phyloP scores from a whole-genome alignment of 2,797 vertebrate genomes.

The Lacerta agilis region DNA sequence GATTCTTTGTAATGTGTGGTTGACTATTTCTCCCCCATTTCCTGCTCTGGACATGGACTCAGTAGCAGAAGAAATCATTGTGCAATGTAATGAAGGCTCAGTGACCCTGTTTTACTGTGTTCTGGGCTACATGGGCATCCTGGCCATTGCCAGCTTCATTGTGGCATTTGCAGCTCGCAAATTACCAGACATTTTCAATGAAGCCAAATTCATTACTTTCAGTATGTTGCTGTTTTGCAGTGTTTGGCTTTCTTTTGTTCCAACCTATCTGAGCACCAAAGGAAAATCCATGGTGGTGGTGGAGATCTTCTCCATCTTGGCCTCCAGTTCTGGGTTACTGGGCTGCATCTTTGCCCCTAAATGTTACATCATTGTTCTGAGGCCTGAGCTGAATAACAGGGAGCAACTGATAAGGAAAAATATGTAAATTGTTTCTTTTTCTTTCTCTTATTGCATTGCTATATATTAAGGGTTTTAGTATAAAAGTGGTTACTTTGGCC shows the following conservation, averaged over 20 bases:
- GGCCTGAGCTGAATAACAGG: background rate
- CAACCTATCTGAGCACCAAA: constrained; percentile 2
- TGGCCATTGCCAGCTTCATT: background rate
- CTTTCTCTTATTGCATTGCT: too few relatives aligned
- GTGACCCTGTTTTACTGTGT: background rate
- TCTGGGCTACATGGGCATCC: background rate
- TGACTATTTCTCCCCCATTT: background rate
- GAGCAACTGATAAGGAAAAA: too few relatives aligned
- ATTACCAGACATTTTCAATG: background rate
- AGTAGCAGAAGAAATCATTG: background rate
- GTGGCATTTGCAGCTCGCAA: constrained; percentile 9
- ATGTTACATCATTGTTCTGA: background rate
- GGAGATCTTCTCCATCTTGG: constrained; percentile 12
- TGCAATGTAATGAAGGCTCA: constrained; percentile 10
- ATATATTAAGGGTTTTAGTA: too few relatives aligned
- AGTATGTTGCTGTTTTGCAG: constrained; percentile 2
- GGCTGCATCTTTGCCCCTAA: background rate
- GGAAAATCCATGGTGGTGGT: constrained; percentile 6
- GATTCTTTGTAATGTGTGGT: background rate
- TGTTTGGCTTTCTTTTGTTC: constrained; percentile 10
- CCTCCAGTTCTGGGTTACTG: background rate
- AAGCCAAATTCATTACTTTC: constrained; percentile 17
- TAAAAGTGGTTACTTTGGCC: too few relatives aligned
- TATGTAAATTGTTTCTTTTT: too few relatives aligned
- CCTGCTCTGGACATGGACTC: background rate